Base-by-base conservation (phyloP, 2,113 vertebrate species). In the Nasalis larvatus region DNA sequence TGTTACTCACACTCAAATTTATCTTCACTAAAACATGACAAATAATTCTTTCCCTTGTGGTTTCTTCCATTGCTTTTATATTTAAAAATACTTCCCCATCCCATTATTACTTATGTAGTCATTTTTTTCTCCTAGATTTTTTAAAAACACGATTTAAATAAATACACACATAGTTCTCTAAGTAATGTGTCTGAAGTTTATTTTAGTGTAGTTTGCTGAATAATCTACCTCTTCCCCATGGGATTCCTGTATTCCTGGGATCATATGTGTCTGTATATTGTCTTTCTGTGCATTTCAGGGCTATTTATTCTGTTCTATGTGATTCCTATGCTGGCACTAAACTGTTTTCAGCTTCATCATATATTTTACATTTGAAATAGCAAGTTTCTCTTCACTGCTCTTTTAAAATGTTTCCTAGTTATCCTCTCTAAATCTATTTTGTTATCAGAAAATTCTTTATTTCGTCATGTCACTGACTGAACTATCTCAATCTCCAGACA, bases 181-280 rank as follows among this genome's bases (percentile, higher is more conserved):
- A 63, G 30, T 32, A 88, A 35, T 54, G 76, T 35, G 30, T 56
- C 16, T 45, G 35, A 21, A 49, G 37, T 78, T 73, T 86, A 95
- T 66, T 95, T 63, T 87, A 73, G 66, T n/a, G 25, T 77, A 63
- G 58, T 82, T 68, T 94, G 82, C 66, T 91, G 54, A 93, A 87
- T 93, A 81, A 85, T 76, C 47, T 8, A 56, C 32, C 45, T 80
- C 35, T 76, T 76, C n/a, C 23, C 14, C 58, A 76, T 1, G 52
- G 54, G 23, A 68, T 58, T 86, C 14, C 20, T 47, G 12, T n/a
- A n/a, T n/a, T 78, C 14, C 35, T 77, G 32, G 52, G 76, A 45
- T 60, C 52, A 76, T 13, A 8, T 40, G 42, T 78, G 13, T 73
- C 7, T n/a, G 32, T 60, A 68, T 68, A 32, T 17, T 68, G 66